A percentile compares a stretch with the other conserved stretches of the same genome.
Evolutionary conservation across 2,888 invertebrate species (phyloP).

Genomic region (Athrips mouffetella): DNA sequence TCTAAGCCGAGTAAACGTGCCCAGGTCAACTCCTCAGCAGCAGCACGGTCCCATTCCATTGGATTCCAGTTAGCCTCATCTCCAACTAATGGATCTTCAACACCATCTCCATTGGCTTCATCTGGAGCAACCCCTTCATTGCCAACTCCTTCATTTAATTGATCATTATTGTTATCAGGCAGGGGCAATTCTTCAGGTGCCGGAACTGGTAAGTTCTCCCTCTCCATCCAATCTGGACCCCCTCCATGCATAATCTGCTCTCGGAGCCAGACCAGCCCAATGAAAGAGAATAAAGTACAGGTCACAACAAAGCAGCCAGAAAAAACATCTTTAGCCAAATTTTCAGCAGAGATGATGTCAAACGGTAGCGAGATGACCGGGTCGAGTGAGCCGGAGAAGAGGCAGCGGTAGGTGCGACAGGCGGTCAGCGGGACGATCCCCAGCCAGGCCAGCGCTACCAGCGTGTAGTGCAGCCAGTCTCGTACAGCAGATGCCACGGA

Average conservation of each 20-base stretch:
- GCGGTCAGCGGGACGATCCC: conserved; percentile 97
- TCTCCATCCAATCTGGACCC: conserved; percentile 96
- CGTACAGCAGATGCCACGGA: conserved; percentile 95
- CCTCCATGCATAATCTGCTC: conserved; percentile 99
- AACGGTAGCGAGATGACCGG: conserved; percentile 91
- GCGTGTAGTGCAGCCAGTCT: conserved; percentile 97
- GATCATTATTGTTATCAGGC: conserved; percentile 73
- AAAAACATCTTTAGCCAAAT: conserved; percentile 94
- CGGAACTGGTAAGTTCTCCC: conserved; percentile 79
- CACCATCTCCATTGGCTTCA: conserved; percentile 56
- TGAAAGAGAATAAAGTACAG: conserved; percentile 96
- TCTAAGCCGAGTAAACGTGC: conserved; percentile 96
- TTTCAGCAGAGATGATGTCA: conserved; percentile 95
- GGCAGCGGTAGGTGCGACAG: conserved; percentile 94
- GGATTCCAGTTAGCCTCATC: conserved; percentile 97
- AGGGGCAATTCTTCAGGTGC: conserved; percentile 66
- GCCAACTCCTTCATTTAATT: conserved; percentile 55
- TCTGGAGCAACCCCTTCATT: conserved; percentile 55
- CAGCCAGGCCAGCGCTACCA: conserved; percentile 98
- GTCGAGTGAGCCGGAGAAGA: conserved; percentile 94
- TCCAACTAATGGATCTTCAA: conserved; percentile 78
- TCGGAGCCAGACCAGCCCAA: conserved; percentile 97
- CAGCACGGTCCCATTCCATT: conserved; percentile 98
- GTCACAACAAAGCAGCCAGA: conserved; percentile 98
- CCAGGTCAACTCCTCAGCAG: conserved; percentile 99